Percentiles rank a stretch among this genome's conserved stretches.
phyloP scores from a whole-genome alignment of 2,113 vertebrate genomes.

The Elephas maximus region DNA sequence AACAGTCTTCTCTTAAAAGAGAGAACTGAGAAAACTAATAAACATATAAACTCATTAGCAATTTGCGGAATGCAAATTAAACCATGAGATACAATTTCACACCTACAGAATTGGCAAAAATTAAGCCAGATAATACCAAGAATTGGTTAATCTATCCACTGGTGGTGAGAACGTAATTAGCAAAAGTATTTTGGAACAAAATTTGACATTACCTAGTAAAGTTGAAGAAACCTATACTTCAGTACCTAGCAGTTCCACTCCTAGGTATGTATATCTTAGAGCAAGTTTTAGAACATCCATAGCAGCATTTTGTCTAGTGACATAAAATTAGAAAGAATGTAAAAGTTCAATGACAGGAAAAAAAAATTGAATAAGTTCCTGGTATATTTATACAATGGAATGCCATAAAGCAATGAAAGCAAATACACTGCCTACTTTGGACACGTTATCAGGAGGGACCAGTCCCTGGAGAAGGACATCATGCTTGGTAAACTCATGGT shows the following conservation, averaged over 20 bases:
- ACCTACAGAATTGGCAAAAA: not conserved
- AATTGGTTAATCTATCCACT: not conserved
- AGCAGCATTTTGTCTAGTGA: not conserved
- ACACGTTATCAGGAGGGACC: no score
- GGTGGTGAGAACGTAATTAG: not conserved
- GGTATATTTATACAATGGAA: not conserved
- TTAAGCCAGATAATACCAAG: not conserved
- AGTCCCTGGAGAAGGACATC: no score
- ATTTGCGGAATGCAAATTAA: not conserved
- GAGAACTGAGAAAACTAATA: not conserved
- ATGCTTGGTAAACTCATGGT: no score
- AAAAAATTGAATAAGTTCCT: not conserved
- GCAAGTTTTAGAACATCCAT: not conserved
- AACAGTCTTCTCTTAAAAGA: not conserved
- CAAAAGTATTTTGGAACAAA: not conserved
- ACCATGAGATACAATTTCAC: not conserved
- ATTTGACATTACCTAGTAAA: not conserved
- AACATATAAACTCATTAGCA: not conserved
- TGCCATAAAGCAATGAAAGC: not conserved
- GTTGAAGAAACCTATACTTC: not conserved
- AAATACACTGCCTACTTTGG: not conserved
- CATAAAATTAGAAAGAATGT: not conserved
- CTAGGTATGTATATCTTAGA: not conserved
- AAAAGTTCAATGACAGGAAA: not conserved
- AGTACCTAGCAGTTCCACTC: rapidly evolving